These are phyloP conservation scores for Metacarcinus magister DNA, from an alignment of 2,888 invertebrate genomes.

Conservation along the genomic window DNA sequence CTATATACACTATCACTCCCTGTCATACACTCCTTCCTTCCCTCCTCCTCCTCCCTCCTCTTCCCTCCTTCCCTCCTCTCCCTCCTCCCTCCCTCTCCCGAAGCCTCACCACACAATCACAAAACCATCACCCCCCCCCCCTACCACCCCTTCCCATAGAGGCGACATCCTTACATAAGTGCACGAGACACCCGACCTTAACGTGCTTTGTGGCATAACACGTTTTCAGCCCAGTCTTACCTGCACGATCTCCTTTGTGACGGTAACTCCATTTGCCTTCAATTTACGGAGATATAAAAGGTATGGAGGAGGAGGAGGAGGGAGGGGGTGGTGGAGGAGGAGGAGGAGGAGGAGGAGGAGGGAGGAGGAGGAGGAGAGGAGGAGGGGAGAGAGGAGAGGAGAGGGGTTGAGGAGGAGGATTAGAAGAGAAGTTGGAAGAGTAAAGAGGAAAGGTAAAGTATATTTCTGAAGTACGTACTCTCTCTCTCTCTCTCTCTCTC, in stretches of 20 bases:
- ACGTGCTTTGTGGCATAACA: not conserved
- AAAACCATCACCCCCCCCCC: not conserved
- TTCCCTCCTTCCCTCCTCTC: not conserved
- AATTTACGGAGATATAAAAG: constrained; percentile 56
- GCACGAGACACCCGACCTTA: not conserved
- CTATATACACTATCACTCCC: no score
- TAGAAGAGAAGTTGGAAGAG: not conserved
- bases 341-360: not conserved
- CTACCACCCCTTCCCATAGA: not conserved
- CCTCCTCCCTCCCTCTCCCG: not conserved
- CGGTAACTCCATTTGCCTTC: constrained; percentile 62
- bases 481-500: no score
- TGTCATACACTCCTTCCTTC: not conserved
- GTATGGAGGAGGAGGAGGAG: constrained; percentile 34
- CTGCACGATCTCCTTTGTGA: constrained; percentile 52
- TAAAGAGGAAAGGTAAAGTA: not conserved
- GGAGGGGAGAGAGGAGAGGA: not conserved
- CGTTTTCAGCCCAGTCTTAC: not conserved
- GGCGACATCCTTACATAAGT: not conserved
- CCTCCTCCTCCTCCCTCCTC: not conserved
- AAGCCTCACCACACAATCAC: not conserved
- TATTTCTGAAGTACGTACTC: not conserved
- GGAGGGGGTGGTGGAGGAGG: no score
- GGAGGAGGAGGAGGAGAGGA: not conserved
- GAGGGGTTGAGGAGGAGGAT: not conserved